phyloP scores from a whole-genome alignment of 2,797 vertebrate genomes.

The Crypturellus tataupa region DNA sequence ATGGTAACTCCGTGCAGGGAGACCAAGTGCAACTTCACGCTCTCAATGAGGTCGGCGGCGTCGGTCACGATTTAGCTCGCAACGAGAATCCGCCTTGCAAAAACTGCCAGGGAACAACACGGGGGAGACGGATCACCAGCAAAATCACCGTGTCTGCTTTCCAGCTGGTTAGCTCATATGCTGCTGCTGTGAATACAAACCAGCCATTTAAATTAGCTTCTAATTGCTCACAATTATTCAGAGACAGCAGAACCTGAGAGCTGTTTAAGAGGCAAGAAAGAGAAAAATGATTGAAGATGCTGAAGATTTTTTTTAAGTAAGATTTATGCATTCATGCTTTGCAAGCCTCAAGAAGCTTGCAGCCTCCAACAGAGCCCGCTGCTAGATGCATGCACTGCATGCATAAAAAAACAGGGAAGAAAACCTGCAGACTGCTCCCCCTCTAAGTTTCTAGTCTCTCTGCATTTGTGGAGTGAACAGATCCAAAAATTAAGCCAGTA shows the following conservation, averaged over 20 bases:
- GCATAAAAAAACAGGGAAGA: neutral
- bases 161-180: conserved; percentile 61
- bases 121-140: conserved; percentile 34
- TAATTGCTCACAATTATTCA: conserved; percentile 67
- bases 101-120: conserved; percentile 21
- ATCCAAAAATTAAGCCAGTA: neutral
- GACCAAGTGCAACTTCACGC: neutral
- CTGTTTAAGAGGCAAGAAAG: neutral
- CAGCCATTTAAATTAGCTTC: conserved; percentile 62
- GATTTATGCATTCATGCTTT: conserved; percentile 9
- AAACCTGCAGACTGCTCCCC: neutral
- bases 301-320: neutral
- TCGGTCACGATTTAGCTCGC: neutral
- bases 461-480: neutral
- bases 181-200: conserved; percentile 65
- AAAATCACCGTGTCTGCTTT: conserved; percentile 46
- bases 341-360: neutral
- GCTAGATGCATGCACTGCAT: neutral
- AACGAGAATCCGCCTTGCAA: conserved; percentile 33
- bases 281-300: conserved; percentile 16
- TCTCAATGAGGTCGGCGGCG: neutral
- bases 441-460: neutral
- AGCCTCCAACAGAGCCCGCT: neutral
- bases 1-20: neutral
- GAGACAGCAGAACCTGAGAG: conserved; percentile 53